Conservation (phyloP, 2,113 vertebrate genomes). For the Craseonycteris thonglongyai region DNA sequence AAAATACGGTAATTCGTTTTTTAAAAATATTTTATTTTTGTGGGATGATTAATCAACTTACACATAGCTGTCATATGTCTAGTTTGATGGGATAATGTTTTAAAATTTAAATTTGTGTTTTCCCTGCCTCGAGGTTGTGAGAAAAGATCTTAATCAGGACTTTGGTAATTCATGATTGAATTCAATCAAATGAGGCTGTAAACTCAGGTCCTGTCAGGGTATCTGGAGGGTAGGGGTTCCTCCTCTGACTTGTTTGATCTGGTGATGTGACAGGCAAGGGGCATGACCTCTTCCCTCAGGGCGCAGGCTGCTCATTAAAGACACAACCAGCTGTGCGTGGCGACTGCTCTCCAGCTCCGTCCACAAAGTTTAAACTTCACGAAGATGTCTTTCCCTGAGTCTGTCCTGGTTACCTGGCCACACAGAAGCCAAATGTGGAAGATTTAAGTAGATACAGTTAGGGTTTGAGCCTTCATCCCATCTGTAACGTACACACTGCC, state of each 20-base stretch:
- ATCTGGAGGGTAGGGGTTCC: too few species aligned
- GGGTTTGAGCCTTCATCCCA: neutral
- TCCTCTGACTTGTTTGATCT: too few species aligned
- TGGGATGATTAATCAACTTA: neutral
- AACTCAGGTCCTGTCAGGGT: neutral
- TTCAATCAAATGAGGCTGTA: neutral
- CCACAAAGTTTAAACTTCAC: neutral
- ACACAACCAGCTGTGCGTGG: neutral
- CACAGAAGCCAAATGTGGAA: neutral
- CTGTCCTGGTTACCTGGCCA: neutral
- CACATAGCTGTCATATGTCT: neutral
- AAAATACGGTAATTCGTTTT: too few species aligned
- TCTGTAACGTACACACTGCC: neutral
- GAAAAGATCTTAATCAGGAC: neutral
- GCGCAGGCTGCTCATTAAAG: too few species aligned
- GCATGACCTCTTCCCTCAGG: too few species aligned
- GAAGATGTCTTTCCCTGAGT: too few species aligned
- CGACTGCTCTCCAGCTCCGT: neutral
- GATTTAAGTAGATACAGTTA: neutral
- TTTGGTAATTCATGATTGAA: neutral
- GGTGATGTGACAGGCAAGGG: too few species aligned
- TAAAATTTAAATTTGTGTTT: slow-evolving; percentile 28
- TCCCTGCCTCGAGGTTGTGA: neutral
- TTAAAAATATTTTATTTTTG: too few species aligned
- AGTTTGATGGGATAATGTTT: neutral